Evolutionary conservation across 2,797 vertebrate species (phyloP).

Genomic region (Pogonophryne albipinna): DNA sequence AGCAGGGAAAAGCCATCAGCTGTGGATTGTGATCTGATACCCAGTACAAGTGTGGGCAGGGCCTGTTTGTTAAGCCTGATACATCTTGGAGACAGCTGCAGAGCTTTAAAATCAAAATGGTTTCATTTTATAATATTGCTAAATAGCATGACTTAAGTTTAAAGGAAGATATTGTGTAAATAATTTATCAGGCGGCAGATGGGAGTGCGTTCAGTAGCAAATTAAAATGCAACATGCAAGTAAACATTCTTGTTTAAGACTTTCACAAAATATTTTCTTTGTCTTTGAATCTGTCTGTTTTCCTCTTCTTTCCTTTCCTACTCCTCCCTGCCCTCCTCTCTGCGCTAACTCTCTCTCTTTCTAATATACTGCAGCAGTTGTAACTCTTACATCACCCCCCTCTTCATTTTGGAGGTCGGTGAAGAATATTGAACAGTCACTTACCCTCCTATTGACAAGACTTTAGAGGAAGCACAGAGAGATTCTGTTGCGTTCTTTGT

Average conservation of each 20-base stretch:
- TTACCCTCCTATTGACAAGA: constrained; percentile 76
- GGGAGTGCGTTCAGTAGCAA: constrained; percentile 47
- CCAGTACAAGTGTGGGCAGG: constrained; percentile 66
- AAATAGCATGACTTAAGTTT: constrained; percentile 47
- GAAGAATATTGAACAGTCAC: constrained; percentile 79
- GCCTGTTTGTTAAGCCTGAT: constrained; percentile 62
- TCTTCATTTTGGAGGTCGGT: constrained; percentile 74
- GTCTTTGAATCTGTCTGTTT: constrained; percentile 56
- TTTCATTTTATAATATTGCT: constrained; percentile 40
- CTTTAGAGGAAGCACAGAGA: constrained; percentile 62
- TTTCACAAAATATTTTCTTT: constrained; percentile 52
- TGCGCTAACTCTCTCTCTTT: constrained; percentile 52
- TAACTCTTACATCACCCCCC: constrained; percentile 77
- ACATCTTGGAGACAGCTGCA: constrained; percentile 46
- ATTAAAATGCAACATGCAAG: constrained; percentile 57
- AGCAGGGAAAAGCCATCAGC: constrained; percentile 46
- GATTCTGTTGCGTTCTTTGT: constrained; percentile 51
- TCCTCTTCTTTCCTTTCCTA: constrained; percentile 19
- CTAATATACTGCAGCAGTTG: constrained; percentile 74
- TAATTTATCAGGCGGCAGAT: constrained; percentile 69
- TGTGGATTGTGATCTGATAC: constrained; percentile 64
- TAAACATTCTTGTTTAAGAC: constrained; percentile 54
- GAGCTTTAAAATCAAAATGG: constrained; percentile 57
- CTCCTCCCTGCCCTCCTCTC: constrained; percentile 46
- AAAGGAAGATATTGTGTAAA: constrained; percentile 61